Conservation (phyloP, 2,888 invertebrate species). For the Strigamia crassipes region DNA sequence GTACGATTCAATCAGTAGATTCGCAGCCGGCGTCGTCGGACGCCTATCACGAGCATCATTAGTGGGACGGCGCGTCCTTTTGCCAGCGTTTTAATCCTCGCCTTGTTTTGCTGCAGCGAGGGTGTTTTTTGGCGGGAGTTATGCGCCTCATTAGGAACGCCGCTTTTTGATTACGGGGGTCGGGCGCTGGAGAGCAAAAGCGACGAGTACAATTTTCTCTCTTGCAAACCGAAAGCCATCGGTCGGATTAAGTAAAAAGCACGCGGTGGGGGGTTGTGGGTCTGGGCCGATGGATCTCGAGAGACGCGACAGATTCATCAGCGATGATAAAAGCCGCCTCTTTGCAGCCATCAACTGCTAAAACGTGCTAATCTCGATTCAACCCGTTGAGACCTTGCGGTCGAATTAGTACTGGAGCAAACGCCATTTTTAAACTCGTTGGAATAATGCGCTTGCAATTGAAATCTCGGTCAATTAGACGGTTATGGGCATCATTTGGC, state of each 20-base stretch:
- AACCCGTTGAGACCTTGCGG: slow-evolving; percentile 20
- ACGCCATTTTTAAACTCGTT: neutral
- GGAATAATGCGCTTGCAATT: no score
- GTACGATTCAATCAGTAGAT: slow-evolving; percentile 25
- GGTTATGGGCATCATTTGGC: no score
- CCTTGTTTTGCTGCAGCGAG: slow-evolving; percentile 5
- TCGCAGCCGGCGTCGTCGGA: slow-evolving; percentile 14
- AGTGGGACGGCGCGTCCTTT: slow-evolving; percentile 17
- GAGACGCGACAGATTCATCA: slow-evolving; percentile 45
- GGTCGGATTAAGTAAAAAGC: slow-evolving; percentile 34
- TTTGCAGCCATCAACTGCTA: neutral
- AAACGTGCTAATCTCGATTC: neutral
- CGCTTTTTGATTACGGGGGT: slow-evolving; percentile 25
- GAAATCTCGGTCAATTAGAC: no score
- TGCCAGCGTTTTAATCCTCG: slow-evolving; percentile 6
- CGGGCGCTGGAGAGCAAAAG: neutral
- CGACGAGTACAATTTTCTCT: neutral
- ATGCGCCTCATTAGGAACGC: slow-evolving; percentile 23
- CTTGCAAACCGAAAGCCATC: slow-evolving; percentile 11
- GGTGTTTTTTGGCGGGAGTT: slow-evolving; percentile 30
- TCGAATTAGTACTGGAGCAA: neutral
- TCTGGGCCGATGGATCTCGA: slow-evolving; percentile 24
- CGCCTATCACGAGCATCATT: neutral
- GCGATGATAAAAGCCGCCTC: slow-evolving; percentile 26
- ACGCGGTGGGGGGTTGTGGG: slow-evolving; percentile 19